Evolutionary conservation across 1,140 invertebrate genomes (phyloP), one percentile per base, ranked within the genome.

Genomic region (Zaprionus camerounensis): DNA sequence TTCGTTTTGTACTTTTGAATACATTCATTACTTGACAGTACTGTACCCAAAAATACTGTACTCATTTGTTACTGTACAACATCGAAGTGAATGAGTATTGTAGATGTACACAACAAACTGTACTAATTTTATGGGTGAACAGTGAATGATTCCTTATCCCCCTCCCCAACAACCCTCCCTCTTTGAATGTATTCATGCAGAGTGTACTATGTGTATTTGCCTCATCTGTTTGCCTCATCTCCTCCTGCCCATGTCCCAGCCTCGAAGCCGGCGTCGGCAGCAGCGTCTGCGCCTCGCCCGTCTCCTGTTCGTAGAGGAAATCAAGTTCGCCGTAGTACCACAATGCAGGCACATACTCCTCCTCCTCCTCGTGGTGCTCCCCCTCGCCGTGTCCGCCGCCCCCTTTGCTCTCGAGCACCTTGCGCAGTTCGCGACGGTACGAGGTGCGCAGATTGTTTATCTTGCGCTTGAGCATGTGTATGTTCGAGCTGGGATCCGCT

Each of bases 381-480:
- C 12, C 51, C 1, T 31, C 26, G 34, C 26, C 68, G 1, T 31
- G 20, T 34, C 7, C n/a, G 55, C 22, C 13, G 9, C 46, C 5
- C n/a, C 57, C 15, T 5, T 61, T 61, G 17, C 71, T 88, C 1
- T 62, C 53, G 3, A 74, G 22, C 9, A 88, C 74, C 38, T 88
- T 88, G 1, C 85, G 72, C 36, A 90, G 46, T 62, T 88, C 85
- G 5, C 85, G 65, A 0, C 85, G 81, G 13, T 85, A 88, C 20
- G 85, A 85, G 15, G 81, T 84, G 3, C 85, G 81, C 3, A 88
- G 44, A 71, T 84, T 90, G 72, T 88, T 88, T 2, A 88, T 88
- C 34, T 88, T 88, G 0, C 85, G 63, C 57, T 88, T 88, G 0
- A 88, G 57, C 53, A 78, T 69, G 17, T 90, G 76, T 0, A 74